Evolutionary conservation across 2,113 vertebrate genomes (phyloP).

Genomic region (Bujurquina vittata): DNA sequence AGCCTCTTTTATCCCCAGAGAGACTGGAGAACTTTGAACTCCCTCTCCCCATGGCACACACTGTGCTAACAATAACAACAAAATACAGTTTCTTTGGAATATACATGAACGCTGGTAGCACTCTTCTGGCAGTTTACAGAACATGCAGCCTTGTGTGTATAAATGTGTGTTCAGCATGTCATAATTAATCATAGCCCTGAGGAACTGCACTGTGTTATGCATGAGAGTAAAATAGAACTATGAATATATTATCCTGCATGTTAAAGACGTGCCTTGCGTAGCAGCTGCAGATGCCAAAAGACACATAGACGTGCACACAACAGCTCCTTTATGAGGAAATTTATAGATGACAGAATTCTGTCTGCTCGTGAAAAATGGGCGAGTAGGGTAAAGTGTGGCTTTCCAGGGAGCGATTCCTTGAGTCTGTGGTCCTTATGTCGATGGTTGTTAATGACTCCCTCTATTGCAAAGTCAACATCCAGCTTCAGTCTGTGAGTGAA

Average conservation of each 20-base stretch:
- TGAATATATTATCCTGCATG: constrained; percentile 70
- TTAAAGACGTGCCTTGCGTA: constrained; percentile 30
- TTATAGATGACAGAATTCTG: constrained; percentile 66
- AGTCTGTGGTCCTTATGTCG: constrained; percentile 65
- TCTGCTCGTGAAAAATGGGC: constrained; percentile 59
- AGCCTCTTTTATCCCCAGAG: constrained; percentile 58
- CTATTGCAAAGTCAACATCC: constrained; percentile 77
- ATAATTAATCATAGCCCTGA: constrained; percentile 66
- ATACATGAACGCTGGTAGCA: not conserved
- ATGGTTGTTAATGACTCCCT: constrained; percentile 71
- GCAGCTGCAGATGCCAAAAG: constrained; percentile 27
- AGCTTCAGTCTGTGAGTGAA: constrained; percentile 60
- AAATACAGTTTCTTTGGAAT: constrained; percentile 27
- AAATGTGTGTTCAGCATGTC: constrained; percentile 69
- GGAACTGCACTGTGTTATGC: constrained; percentile 56
- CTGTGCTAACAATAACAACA: constrained; percentile 40
- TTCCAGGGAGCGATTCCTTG: constrained; percentile 66
- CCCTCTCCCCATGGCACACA: constrained; percentile 24
- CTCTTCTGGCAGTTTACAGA: constrained; percentile 55
- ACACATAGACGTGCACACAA: not conserved
- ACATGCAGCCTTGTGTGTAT: constrained; percentile 43
- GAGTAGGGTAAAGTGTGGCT: constrained; percentile 48
- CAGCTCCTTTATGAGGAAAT: constrained; percentile 54
- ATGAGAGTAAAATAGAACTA: constrained; percentile 61
- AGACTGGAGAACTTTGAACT: constrained; percentile 63